Evolutionary conservation across 1,140 invertebrate genomes (phyloP).

Genomic region (Vanessa tameamea): DNA sequence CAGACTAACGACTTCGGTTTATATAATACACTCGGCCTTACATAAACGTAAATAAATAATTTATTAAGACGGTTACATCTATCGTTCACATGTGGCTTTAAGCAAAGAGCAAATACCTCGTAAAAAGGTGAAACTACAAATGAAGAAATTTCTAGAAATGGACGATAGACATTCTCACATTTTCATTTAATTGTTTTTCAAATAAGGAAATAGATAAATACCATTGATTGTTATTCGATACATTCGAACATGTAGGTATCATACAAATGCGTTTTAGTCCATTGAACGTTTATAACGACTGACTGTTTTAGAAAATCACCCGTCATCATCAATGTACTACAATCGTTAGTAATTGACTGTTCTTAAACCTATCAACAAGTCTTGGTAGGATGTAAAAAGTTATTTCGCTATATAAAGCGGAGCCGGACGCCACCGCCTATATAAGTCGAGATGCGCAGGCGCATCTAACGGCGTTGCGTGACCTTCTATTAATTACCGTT

Average conservation of each 20-base stretch:
- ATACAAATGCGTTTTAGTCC: not conserved
- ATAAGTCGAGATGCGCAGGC: constrained; percentile 64
- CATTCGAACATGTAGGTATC: constrained; percentile 6
- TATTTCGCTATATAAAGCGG: constrained; percentile 42
- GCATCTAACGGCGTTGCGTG: constrained; percentile 66
- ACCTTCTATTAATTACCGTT: constrained; percentile 77
- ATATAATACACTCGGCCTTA: constrained; percentile 2
- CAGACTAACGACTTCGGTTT: not conserved
- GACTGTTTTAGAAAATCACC: not conserved
- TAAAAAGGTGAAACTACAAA: constrained; percentile 13
- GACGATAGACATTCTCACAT: constrained; percentile 32
- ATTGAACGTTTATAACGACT: not conserved
- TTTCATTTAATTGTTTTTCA: constrained; percentile 39
- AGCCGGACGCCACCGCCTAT: constrained; percentile 57
- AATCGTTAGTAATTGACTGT: constrained; percentile 10
- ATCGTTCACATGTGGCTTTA: not conserved
- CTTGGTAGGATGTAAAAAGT: constrained; percentile 31
- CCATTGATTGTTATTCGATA: constrained; percentile 28
- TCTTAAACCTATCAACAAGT: not conserved
- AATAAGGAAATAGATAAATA: constrained; percentile 26
- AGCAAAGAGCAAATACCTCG: constrained; percentile 11
- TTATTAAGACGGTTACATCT: constrained; percentile 14
- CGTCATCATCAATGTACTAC: not conserved
- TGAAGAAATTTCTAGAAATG: constrained; percentile 32
- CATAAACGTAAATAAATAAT: not conserved